A percentile compares a stretch with the other conserved stretches of the same genome.
Conservation (phyloP, 2,113 vertebrate genomes). For the Eulacestoma nigropectus region DNA sequence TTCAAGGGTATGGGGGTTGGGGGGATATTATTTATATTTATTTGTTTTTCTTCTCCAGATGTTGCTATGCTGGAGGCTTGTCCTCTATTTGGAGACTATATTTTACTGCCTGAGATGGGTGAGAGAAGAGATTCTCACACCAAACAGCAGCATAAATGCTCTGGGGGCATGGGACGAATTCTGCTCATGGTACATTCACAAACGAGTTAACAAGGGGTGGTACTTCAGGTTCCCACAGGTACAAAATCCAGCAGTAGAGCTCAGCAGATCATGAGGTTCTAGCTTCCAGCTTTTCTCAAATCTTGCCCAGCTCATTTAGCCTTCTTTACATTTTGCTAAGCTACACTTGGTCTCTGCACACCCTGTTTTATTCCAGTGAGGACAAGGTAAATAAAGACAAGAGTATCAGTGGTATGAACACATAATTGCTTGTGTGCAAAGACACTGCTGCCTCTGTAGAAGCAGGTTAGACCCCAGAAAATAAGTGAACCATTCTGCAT, state of each 20-base stretch:
- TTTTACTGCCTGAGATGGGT: not conserved
- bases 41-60: slow-evolving; percentile 9
- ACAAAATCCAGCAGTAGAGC: not conserved
- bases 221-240: not conserved
- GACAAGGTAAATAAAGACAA: not conserved
- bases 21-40: not conserved
- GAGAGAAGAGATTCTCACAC: not conserved
- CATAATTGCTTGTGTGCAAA: not conserved
- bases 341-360: not conserved
- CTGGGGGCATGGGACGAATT: not conserved
- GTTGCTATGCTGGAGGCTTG: slow-evolving; percentile 29
- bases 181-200: rapidly evolving
- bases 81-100: not conserved
- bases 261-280: not conserved
- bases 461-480: not conserved
- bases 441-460: not conserved
- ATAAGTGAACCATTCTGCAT: not conserved
- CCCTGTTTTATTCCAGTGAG: not conserved
- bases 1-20: not conserved
- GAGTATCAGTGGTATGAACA: not conserved
- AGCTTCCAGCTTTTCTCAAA: not conserved
- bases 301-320: not conserved
- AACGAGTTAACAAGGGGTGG: not conserved
- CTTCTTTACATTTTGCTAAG: not conserved
- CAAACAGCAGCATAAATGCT: rapidly evolving